Evolutionary conservation across 1,140 invertebrate species (phyloP).

Genomic region (Popillia japonica): DNA sequence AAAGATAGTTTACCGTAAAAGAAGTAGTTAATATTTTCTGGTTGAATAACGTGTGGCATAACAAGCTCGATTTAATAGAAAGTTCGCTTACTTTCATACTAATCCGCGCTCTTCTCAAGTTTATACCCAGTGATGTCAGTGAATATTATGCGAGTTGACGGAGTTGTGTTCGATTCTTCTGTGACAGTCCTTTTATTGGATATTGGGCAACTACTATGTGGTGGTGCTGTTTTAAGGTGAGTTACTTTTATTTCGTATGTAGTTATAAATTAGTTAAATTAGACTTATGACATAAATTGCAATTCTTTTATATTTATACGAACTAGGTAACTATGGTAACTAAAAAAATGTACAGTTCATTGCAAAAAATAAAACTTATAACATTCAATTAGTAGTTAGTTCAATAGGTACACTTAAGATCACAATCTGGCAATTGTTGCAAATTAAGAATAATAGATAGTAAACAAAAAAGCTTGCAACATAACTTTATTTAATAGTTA

Average conservation of each 20-base stretch:
- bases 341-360: too few species aligned
- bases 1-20: slow-evolving; percentile 22
- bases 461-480: too few species aligned
- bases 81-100: slow-evolving; percentile 34
- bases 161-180: background rate
- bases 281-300: background rate
- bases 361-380: too few species aligned
- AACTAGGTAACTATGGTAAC: too few species aligned
- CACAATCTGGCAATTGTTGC: too few species aligned
- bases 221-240: slow-evolving; percentile 27
- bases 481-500: too few species aligned
- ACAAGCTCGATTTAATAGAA: slow-evolving; percentile 32
- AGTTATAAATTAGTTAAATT: background rate
- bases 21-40: slow-evolving; percentile 30
- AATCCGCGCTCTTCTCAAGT: background rate
- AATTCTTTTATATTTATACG: background rate
- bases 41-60: slow-evolving; percentile 34
- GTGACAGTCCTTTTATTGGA: background rate
- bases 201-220: slow-evolving; percentile 11
- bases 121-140: slow-evolving; percentile 25
- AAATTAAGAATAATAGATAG: too few species aligned
- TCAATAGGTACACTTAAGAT: too few species aligned
- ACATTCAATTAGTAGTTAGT: too few species aligned
- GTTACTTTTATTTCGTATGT: background rate
- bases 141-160: background rate